These are phyloP conservation scores for Mormyrus lacerda DNA, from an alignment of 2,113 vertebrate genomes.

Conservation along the genomic window DNA sequence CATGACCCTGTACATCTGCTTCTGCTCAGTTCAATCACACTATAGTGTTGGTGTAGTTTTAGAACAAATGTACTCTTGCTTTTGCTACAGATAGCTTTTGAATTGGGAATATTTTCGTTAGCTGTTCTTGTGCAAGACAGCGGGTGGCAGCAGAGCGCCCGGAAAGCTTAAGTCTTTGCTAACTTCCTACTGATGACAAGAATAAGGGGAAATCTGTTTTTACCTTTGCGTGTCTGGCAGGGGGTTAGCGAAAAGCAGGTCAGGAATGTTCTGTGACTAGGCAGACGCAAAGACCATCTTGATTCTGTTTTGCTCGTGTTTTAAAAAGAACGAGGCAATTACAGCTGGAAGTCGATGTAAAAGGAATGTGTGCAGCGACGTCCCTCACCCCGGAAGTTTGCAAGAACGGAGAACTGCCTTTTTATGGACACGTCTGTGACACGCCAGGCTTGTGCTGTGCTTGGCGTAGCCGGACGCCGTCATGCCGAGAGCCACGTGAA, in stretches of 20 bases:
- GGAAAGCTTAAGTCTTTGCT: no score
- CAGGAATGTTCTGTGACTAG: conserved; percentile 14
- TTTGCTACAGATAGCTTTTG: not conserved
- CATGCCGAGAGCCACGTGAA: not conserved
- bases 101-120: not conserved
- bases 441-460: not conserved
- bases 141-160: conserved; percentile 9
- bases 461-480: not conserved
- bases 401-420: not conserved
- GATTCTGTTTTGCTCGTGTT: not conserved
- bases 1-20: not conserved
- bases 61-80: not conserved
- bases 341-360: not conserved
- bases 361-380: not conserved
- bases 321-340: not conserved
- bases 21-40: not conserved
- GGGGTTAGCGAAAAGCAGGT: not conserved
- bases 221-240: conserved; percentile 15
- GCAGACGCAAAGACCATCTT: not conserved
- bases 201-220: not conserved
- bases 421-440: not conserved
- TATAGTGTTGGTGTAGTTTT: not conserved
- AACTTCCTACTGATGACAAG: not conserved
- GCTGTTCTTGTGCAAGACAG: not conserved
- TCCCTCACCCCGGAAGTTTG: not conserved